Base-by-base conservation (phyloP, 1,140 invertebrate genomes). In the Monochamus saltuarius region DNA sequence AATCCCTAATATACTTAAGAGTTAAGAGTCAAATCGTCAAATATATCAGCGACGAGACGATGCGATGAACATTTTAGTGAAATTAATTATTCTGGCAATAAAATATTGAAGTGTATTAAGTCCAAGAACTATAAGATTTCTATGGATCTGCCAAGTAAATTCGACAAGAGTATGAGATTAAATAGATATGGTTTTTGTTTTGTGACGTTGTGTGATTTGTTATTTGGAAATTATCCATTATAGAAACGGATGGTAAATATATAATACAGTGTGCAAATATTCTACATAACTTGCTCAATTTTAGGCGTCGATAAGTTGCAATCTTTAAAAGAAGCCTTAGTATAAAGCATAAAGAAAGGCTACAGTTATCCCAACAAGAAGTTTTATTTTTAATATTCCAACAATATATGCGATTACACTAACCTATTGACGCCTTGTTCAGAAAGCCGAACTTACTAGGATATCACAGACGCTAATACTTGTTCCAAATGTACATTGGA, bases 381-480 rank as follows among this genome's bases (percentile, higher is more conserved):
- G 43, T 74, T 16, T 38, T 71, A 13, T 42, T 74, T 46, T n/a
- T n/a, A n/a, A n/a, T n/a, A n/a, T 83, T 58, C 84, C 84, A 11
- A 85, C 79, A 37, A 92, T 95, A 67, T 95, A 92, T 78, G 88
- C 91, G 4, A 89, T 99, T 52, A 99, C 96, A 6, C 96, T 96
- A 19, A 99, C 96, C 1, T 93, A 97, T 77, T 75, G 86, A 10
- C 82, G 95, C 22, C 61, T 89, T 34, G 91, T 92, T 45, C 97
- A 99, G 80, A 98, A 97, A 79, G 95, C 96, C 14, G 96, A 99
- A 75, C 79, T 99, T 8, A 96, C 92, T 61, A 87, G 95, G 71
- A 79, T 99, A 7, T 90, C 91, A 3, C 92, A 98, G 73, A 93
- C 95, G 0, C 85, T 99, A 56, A 84, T 89, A 67, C 84, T 93